Evolutionary conservation across 2,113 vertebrate species (phyloP).

Genomic region (Perca fluviatilis): DNA sequence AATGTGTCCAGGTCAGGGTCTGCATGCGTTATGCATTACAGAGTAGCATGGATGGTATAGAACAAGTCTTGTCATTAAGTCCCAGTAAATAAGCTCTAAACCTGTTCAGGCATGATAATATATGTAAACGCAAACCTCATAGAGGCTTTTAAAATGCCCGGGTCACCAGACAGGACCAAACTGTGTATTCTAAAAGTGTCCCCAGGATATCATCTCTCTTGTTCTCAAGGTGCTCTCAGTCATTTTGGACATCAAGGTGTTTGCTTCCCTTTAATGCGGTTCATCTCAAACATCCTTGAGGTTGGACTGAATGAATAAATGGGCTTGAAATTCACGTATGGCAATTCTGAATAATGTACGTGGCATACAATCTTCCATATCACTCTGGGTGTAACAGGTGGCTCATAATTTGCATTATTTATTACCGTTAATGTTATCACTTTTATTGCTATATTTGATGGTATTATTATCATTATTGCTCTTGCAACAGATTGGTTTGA

Average conservation of each 20-base stretch:
- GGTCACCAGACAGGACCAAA: slow-evolving; percentile 51
- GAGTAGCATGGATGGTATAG: slow-evolving; percentile 74
- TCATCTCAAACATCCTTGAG: slow-evolving; percentile 61
- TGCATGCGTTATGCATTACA: slow-evolving; percentile 73
- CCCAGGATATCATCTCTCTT: slow-evolving; percentile 58
- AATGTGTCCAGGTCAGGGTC: slow-evolving; percentile 59
- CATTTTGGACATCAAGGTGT: slow-evolving; percentile 64
- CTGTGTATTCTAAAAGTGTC: slow-evolving; percentile 33
- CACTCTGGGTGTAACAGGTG: slow-evolving; percentile 66
- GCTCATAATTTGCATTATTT: slow-evolving; percentile 81
- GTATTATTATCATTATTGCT: slow-evolving; percentile 82
- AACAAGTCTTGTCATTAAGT: slow-evolving; percentile 57
- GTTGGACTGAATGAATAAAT: slow-evolving; percentile 60
- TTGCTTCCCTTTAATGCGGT: slow-evolving; percentile 82
- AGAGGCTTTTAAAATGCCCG: slow-evolving; percentile 14
- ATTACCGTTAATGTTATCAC: slow-evolving; percentile 80
- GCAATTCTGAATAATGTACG: slow-evolving; percentile 45
- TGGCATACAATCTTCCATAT: slow-evolving; percentile 72
- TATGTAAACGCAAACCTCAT: slow-evolving; percentile 29
- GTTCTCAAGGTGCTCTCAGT: slow-evolving; percentile 73
- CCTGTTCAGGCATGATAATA: slow-evolving; percentile 27
- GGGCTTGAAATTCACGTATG: slow-evolving; percentile 42
- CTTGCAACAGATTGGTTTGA: slow-evolving; percentile 81
- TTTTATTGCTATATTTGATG: slow-evolving; percentile 82
- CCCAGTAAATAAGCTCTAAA: slow-evolving; percentile 64